Evolutionary conservation across 2,797 vertebrate species (phyloP).

Genomic region (Characodon lateralis): DNA sequence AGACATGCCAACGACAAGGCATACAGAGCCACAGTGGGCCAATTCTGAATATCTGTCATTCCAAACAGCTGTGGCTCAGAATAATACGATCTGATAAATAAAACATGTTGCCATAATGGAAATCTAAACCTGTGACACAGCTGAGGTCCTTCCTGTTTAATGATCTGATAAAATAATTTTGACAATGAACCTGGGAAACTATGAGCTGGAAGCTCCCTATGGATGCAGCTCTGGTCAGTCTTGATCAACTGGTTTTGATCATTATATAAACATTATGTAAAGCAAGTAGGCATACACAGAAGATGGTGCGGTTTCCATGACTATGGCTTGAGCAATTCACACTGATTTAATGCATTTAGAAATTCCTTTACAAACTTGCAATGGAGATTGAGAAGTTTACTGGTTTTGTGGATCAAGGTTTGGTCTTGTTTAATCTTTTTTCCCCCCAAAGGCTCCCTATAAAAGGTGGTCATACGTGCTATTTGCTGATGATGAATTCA

Average conservation of each 20-base stretch:
- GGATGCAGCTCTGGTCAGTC: conserved; percentile 13
- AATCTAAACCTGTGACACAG: conserved; percentile 20
- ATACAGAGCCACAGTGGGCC: conserved; percentile 19
- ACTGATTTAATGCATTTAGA: background rate
- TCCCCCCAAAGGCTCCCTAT: background rate
- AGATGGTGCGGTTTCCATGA: conserved; percentile 31
- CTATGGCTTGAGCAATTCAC: conserved; percentile 1
- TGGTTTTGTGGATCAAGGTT: background rate
- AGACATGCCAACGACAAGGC: conserved; percentile 16
- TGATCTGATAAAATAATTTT: conserved; percentile 25
- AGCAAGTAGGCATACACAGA: conserved; percentile 6
- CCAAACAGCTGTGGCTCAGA: conserved; percentile 28
- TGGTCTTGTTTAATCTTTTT: background rate
- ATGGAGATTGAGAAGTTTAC: background rate
- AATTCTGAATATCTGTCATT: conserved; percentile 19
- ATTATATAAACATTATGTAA: conserved; percentile 26
- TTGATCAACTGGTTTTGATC: conserved; percentile 17
- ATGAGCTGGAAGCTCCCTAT: conserved; percentile 18
- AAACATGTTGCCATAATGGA: conserved; percentile 1
- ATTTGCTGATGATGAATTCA: background rate
- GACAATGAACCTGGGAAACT: conserved; percentile 31
- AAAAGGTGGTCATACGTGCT: background rate
- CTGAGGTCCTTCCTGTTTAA: conserved; percentile 34
- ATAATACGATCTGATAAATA: conserved; percentile 9
- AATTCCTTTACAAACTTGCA: conserved; percentile 7